These are phyloP conservation scores for Tonatia bakeri DNA, from an alignment of 2,113 vertebrate species.

Conservation along the genomic window DNA sequence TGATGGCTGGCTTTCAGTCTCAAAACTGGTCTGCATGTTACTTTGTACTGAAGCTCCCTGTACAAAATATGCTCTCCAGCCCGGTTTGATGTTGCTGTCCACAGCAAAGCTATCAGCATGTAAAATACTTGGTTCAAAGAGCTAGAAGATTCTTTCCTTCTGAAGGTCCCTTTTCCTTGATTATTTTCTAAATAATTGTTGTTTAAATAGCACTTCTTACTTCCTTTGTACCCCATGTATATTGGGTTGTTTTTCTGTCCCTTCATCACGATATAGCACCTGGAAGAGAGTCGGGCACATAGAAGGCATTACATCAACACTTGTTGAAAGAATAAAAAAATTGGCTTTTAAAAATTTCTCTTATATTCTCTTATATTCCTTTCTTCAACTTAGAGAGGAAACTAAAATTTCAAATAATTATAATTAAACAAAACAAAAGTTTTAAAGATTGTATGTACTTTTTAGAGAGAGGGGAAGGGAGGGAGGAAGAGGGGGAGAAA, in stretches of 20 bases:
- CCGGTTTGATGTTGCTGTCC: not conserved
- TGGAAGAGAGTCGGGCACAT: not conserved
- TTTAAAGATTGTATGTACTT: not conserved
- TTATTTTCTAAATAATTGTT: not conserved
- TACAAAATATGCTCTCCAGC: not conserved
- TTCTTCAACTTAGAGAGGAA: not conserved
- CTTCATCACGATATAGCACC: not conserved
- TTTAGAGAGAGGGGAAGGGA: no score
- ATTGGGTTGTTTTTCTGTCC: not conserved
- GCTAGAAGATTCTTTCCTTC: not conserved
- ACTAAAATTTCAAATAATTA: not conserved
- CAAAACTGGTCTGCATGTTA: not conserved
- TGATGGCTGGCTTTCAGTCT: not conserved
- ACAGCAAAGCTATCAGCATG: not conserved
- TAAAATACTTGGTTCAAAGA: not conserved
- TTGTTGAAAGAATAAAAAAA: not conserved
- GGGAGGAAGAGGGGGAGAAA: no score
- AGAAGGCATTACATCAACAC: not conserved
- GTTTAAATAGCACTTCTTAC: not conserved
- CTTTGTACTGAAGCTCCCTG: not conserved
- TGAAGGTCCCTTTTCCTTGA: not conserved
- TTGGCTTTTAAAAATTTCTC: not conserved
- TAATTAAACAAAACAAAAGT: not conserved
- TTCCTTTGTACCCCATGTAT: not conserved
- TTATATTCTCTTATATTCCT: not conserved